Evolutionary conservation across 2,888 invertebrate genomes (phyloP).

Genomic region (Lypha dubia): DNA sequence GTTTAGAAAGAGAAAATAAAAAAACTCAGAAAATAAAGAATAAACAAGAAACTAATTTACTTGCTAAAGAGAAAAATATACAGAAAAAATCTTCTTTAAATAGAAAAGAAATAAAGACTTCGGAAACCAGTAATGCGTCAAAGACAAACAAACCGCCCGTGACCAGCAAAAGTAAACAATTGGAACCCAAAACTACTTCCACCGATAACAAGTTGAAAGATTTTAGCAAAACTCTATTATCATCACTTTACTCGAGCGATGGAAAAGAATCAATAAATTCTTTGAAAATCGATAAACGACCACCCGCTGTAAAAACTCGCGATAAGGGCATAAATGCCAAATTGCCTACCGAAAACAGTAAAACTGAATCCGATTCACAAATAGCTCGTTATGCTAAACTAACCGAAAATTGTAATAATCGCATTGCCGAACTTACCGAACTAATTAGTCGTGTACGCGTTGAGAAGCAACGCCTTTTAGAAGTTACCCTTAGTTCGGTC

Average conservation of each 20-base stretch:
- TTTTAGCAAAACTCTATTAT: conserved; percentile 33
- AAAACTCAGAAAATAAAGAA: conserved; percentile 19
- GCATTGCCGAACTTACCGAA: conserved; percentile 85
- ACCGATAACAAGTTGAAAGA: not conserved
- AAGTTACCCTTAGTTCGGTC: conserved; percentile 81
- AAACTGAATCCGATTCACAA: conserved; percentile 64
- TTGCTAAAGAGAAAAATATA: not conserved
- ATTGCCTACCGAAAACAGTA: conserved; percentile 30
- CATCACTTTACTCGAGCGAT: conserved; percentile 38
- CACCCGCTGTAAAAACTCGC: conserved; percentile 22
- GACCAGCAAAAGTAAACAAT: not conserved
- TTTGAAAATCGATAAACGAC: not conserved
- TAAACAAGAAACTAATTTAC: conserved; percentile 18
- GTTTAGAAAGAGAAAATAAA: conserved; percentile 57
- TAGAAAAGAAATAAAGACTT: not conserved
- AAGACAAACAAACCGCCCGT: not conserved
- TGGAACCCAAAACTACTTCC: not conserved
- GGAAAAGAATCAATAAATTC: conserved; percentile 34
- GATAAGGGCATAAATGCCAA: conserved; percentile 60
- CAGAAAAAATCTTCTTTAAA: not conserved
- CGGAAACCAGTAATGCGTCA: not conserved
- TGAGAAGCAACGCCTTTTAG: conserved; percentile 85
- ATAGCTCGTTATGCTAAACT: conserved; percentile 84
- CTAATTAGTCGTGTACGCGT: conserved; percentile 86
- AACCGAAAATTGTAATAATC: conserved; percentile 85